Conservation (phyloP, 2,888 invertebrate genomes). For the Dioctria linearis region DNA sequence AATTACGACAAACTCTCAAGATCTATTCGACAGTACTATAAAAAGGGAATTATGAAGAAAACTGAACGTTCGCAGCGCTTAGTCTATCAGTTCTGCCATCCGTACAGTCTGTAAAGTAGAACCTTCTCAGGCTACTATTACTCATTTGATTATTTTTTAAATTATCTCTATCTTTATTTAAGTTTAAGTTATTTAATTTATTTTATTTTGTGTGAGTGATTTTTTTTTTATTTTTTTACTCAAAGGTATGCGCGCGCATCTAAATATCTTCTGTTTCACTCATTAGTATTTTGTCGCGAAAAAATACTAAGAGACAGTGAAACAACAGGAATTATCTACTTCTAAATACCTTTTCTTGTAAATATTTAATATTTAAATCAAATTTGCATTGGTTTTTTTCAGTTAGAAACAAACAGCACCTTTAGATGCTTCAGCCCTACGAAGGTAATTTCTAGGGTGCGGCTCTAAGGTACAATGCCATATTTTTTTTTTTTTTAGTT, state of each 20-base stretch:
- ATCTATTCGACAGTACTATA: conserved; percentile 98
- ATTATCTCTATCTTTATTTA: conserved; percentile 24
- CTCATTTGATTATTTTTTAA: conserved; percentile 14
- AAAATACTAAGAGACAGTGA: conserved; percentile 57
- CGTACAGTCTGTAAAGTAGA: conserved; percentile 82
- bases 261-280: conserved; percentile 40
- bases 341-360: background rate
- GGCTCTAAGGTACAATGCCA: conserved; percentile 31
- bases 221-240: background rate
- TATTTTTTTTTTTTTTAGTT: background rate
- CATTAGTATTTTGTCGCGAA: conserved; percentile 56
- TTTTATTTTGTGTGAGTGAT: conserved; percentile 35
- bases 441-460: conserved; percentile 56
- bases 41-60: conserved; percentile 99
- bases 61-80: conserved; percentile 97
- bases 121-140: background rate
- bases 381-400: conserved; percentile 46
- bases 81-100: conserved; percentile 98
- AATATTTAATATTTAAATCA: conserved; percentile 33
- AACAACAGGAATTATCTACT: background rate
- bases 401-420: conserved; percentile 49
- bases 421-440: conserved; percentile 2
- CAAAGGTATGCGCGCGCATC: conserved; percentile 40
- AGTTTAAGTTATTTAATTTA: conserved; percentile 41
- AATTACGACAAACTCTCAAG: conserved; percentile 99